Conservation (phyloP, 2,888 invertebrate species). For the Drosophila mayaguana region DNA sequence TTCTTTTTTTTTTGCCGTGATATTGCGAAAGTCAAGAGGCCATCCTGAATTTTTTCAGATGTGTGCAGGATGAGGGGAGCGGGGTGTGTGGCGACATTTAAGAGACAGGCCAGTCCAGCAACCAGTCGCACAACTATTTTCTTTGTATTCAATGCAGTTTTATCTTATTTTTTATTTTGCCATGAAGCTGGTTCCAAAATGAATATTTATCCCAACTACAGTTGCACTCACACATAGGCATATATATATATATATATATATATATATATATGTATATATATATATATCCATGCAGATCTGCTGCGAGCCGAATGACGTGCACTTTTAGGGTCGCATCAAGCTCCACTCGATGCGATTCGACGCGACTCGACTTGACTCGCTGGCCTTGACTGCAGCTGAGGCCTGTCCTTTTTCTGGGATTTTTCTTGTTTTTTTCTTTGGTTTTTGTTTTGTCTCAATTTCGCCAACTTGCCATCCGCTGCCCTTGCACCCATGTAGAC, state of each 20-base stretch:
- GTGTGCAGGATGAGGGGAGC: not conserved
- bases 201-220: slow-evolving; percentile 46
- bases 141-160: slow-evolving; percentile 35
- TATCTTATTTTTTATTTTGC: not conserved
- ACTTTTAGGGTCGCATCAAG: slow-evolving; percentile 67
- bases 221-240: not conserved
- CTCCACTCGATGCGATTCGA: slow-evolving; percentile 19
- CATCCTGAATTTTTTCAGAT: slow-evolving; percentile 38
- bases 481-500: slow-evolving; percentile 55
- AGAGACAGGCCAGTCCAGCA: slow-evolving; percentile 13
- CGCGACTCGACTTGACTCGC: slow-evolving; percentile 54
- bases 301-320: slow-evolving; percentile 57
- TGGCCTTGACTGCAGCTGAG: slow-evolving; percentile 66
- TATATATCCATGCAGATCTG: slow-evolving; percentile 35
- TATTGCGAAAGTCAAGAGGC: slow-evolving; percentile 59
- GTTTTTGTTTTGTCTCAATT: slow-evolving; percentile 8
- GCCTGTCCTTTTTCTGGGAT: slow-evolving; percentile 62
- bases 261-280: not conserved
- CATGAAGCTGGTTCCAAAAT: slow-evolving; percentile 68
- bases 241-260: not conserved
- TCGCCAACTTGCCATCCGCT: slow-evolving; percentile 22
- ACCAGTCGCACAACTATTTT: slow-evolving; percentile 60
- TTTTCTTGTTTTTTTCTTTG: slow-evolving; percentile 22
- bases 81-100: too few relatives aligned
- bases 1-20: slow-evolving; percentile 2